These are phyloP conservation scores for Rutpela maculata DNA, from an alignment of 2,888 invertebrate genomes.

Conservation along the genomic window DNA sequence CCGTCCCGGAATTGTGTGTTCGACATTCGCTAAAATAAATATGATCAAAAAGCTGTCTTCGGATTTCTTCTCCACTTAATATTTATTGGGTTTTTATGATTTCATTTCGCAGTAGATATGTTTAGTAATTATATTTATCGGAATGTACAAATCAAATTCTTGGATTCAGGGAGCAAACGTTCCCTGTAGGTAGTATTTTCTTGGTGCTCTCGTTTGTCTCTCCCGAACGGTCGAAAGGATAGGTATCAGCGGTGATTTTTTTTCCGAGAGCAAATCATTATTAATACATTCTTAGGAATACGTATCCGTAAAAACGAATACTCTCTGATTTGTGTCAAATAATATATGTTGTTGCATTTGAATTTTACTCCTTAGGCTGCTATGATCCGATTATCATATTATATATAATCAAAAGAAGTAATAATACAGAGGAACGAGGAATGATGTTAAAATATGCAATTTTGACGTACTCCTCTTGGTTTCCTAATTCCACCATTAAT, in stretches of 20 bases:
- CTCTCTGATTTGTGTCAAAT: too few species aligned
- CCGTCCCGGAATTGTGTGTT: slow-evolving; percentile 46
- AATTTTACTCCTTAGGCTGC: too few species aligned
- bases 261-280: background rate
- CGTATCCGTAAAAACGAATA: too few species aligned
- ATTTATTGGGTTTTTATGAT: slow-evolving; percentile 43
- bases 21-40: slow-evolving; percentile 55
- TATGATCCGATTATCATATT: too few species aligned
- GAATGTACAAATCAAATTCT: slow-evolving; percentile 24
- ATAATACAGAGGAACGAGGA: too few species aligned
- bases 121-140: slow-evolving; percentile 24
- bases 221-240: background rate
- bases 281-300: too few species aligned
- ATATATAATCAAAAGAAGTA: too few species aligned
- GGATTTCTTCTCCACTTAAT: slow-evolving; percentile 43
- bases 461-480: too few species aligned
- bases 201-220: background rate
- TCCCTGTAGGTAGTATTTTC: too few species aligned
- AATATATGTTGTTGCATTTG: too few species aligned
- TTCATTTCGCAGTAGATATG: slow-evolving; percentile 25
- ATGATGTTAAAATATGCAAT: too few species aligned
- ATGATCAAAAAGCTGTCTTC: slow-evolving; percentile 45
- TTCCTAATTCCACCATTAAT: too few species aligned
- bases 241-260: background rate
- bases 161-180: background rate